Evolutionary conservation across 23 tunicate species (phyloP).

Genomic region (Ciona savignyi): DNA sequence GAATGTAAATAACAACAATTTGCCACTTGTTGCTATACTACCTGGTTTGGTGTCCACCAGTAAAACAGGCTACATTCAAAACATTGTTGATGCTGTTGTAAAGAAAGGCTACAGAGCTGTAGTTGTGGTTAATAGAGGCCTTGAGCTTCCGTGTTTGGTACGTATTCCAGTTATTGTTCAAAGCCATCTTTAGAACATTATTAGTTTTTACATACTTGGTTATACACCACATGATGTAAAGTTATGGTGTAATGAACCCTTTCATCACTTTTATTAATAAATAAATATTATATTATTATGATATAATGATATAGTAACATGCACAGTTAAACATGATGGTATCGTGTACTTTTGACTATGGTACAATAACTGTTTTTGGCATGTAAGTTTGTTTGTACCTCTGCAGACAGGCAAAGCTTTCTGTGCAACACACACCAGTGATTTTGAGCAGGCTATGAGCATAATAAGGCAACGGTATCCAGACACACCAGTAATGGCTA

Average conservation of each 20-base stretch:
- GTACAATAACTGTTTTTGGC: no score
- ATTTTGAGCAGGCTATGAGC: conserved; percentile 41
- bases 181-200: no score
- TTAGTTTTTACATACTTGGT: no score
- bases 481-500: conserved; percentile 28
- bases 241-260: no score
- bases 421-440: conserved; percentile 77
- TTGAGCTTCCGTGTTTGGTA: conserved; percentile 60
- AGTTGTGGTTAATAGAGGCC: conserved; percentile 75
- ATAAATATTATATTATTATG: no score
- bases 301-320: no score
- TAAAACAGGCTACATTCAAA: conserved; percentile 32
- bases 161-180: no score
- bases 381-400: background rate
- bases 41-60: conserved; percentile 79
- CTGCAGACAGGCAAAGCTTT: conserved; percentile 83
- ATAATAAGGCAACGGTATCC: conserved; percentile 38
- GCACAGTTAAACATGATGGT: no score
- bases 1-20: background rate
- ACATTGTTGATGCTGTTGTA: conserved; percentile 12
- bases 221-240: no score
- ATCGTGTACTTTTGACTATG: no score
- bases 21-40: conserved; percentile 49
- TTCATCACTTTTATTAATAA: no score
- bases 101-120: conserved; percentile 33